phyloP scores from a whole-genome alignment of 2,113 vertebrate genomes.

The Tretioscincus oriximinensis region DNA sequence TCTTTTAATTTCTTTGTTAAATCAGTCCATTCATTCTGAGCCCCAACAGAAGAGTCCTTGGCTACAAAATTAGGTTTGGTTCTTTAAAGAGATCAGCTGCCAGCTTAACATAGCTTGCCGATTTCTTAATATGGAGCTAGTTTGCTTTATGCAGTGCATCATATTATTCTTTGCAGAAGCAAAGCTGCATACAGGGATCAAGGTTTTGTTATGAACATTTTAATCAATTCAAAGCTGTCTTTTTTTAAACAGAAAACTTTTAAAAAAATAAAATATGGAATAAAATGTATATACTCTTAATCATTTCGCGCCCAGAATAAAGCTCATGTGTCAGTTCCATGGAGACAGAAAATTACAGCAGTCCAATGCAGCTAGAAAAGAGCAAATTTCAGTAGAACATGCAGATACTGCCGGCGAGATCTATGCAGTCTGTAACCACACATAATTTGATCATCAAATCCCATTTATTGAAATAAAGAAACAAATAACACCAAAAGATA shows the following conservation, averaged over 20 bases:
- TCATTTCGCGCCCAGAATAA: slow-evolving; percentile 9
- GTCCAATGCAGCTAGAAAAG: slow-evolving; percentile 46
- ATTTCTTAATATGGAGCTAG: slow-evolving; percentile 5
- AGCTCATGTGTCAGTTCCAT: slow-evolving; percentile 27
- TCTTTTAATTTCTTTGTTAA: slow-evolving; percentile 7
- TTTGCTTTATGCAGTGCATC: neutral
- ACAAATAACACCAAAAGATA: too few species aligned
- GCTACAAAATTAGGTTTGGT: slow-evolving; percentile 31
- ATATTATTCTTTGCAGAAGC: neutral
- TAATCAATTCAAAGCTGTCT: neutral
- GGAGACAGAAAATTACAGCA: slow-evolving; percentile 15
- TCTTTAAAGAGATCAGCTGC: slow-evolving; percentile 12
- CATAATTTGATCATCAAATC: too few species aligned
- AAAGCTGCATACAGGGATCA: neutral
- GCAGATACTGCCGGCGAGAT: neutral
- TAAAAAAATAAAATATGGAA: neutral
- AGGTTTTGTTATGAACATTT: neutral
- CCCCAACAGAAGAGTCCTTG: slow-evolving; percentile 16
- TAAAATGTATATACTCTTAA: slow-evolving; percentile 3
- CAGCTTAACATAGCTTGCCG: slow-evolving; percentile 1
- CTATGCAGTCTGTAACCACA: too few species aligned
- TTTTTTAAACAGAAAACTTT: neutral
- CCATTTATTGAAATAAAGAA: too few species aligned
- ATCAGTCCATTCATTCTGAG: slow-evolving; percentile 12
- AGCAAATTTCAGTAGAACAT: slow-evolving; percentile 51